Conservation (phyloP, 2,888 invertebrate genomes). For the Diogma glabrata region DNA sequence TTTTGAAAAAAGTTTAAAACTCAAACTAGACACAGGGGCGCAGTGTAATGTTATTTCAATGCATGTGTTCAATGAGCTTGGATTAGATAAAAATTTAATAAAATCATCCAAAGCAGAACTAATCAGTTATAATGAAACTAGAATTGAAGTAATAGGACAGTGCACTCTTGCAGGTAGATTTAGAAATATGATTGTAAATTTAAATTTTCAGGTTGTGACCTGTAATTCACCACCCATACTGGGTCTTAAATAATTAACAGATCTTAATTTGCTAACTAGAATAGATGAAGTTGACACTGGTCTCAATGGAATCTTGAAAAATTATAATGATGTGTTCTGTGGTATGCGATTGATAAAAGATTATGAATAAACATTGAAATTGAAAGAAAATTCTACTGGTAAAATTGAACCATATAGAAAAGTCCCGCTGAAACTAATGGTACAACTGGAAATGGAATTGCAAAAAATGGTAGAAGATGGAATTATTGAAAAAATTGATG, state of each 20-base stretch:
- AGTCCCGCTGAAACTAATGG: not conserved
- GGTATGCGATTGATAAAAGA: not conserved
- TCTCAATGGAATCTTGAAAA: not conserved
- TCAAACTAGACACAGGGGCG: not conserved
- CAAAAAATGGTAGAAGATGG: no score
- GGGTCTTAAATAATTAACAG: not conserved
- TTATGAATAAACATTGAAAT: not conserved
- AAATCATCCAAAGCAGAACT: not conserved
- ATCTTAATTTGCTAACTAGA: not conserved
- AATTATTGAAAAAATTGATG: no score
- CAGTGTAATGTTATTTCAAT: not conserved
- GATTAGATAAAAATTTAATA: not conserved
- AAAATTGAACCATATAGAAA: not conserved
- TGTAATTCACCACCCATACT: not conserved
- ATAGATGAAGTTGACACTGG: not conserved
- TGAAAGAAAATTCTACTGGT: not conserved
- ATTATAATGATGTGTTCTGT: not conserved
- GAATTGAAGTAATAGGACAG: not conserved
- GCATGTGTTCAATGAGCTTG: not conserved
- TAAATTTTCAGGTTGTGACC: conserved; percentile 1
- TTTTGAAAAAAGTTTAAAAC: not conserved
- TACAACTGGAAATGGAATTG: not conserved
- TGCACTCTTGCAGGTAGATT: not conserved
- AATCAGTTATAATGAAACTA: not conserved
- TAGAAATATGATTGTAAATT: not conserved